Percentiles rank a stretch among this genome's conserved stretches.
These are phyloP conservation scores for Melolontha melolontha DNA, from an alignment of 2,888 invertebrate species.

Conservation along the genomic window DNA sequence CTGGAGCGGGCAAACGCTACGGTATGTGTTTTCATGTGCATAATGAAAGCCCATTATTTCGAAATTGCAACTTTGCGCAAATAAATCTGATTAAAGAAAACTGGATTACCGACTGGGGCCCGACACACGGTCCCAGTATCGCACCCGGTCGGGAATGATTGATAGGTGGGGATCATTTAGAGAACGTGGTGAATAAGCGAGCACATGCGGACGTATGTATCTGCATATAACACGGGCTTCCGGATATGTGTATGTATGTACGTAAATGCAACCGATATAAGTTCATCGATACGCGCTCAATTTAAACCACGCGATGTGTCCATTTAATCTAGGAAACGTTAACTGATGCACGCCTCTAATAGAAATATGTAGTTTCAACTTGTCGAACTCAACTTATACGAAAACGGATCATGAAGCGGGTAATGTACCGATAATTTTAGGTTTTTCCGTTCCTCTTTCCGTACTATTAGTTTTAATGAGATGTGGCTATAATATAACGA, in stretches of 20 bases:
- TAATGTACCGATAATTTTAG: too few species aligned
- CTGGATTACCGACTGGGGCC: slow-evolving; percentile 17
- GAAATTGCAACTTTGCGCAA: slow-evolving; percentile 39
- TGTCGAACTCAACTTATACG: neutral
- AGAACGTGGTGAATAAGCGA: too few species aligned
- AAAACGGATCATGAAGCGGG: neutral
- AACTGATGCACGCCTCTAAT: slow-evolving; percentile 21
- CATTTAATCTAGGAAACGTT: slow-evolving; percentile 23
- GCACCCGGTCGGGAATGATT: neutral
- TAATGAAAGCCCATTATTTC: slow-evolving; percentile 38
- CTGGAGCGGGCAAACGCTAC: slow-evolving; percentile 13
- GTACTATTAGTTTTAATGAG: too few species aligned
- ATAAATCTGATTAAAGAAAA: slow-evolving; percentile 41
- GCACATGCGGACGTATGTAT: too few species aligned
- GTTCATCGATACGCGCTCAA: slow-evolving; percentile 17
- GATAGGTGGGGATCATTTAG: neutral
- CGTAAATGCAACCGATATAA: neutral
- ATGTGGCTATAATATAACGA: too few species aligned
- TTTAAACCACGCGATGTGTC: slow-evolving; percentile 14
- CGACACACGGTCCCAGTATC: neutral
- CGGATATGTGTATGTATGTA: too few species aligned
- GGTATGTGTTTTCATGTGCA: slow-evolving; percentile 22
- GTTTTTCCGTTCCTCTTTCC: too few species aligned
- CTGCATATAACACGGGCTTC: too few species aligned
- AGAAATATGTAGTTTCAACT: slow-evolving; percentile 30